Conservation (phyloP, 92 coral and sea anemone genomes). For the Montipora capitata region DNA sequence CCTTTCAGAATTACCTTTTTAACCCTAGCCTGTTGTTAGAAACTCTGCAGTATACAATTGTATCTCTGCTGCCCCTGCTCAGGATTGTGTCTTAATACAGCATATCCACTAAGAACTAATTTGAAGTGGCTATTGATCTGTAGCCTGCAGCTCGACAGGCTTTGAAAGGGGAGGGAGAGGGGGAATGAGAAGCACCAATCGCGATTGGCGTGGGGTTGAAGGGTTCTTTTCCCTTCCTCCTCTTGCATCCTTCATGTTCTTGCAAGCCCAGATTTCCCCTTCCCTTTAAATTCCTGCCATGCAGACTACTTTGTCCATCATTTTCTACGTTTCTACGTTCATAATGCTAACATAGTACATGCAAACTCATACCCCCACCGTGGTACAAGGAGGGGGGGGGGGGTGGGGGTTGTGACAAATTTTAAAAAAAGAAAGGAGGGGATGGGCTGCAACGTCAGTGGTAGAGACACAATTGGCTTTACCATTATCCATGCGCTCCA, state of each 20-base stretch:
- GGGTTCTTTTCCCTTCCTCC: neutral
- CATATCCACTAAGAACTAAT: neutral
- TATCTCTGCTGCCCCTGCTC: neutral
- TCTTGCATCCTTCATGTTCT: neutral
- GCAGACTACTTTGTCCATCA: too few relatives aligned
- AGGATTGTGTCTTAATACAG: neutral
- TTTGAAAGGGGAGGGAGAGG: neutral
- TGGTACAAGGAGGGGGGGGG: too few relatives aligned
- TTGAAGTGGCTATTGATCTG: neutral
- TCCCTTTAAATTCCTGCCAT: too few relatives aligned
- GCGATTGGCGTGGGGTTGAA: neutral
- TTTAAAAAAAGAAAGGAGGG: too few relatives aligned
- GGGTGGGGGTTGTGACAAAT: too few relatives aligned
- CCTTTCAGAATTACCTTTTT: neutral
- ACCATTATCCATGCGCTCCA: too few relatives aligned
- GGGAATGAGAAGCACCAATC: neutral
- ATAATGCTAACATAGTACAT: too few relatives aligned
- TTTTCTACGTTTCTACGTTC: too few relatives aligned
- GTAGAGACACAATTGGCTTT: too few relatives aligned
- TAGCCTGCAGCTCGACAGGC: neutral
- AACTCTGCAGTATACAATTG: neutral
- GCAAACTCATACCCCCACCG: too few relatives aligned
- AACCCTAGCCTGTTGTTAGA: neutral
- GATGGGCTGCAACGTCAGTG: too few relatives aligned
- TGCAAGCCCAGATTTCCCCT: too few relatives aligned